phyloP scores from a whole-genome alignment of 2,888 invertebrate genomes.

The Drosophila setosimentum region DNA sequence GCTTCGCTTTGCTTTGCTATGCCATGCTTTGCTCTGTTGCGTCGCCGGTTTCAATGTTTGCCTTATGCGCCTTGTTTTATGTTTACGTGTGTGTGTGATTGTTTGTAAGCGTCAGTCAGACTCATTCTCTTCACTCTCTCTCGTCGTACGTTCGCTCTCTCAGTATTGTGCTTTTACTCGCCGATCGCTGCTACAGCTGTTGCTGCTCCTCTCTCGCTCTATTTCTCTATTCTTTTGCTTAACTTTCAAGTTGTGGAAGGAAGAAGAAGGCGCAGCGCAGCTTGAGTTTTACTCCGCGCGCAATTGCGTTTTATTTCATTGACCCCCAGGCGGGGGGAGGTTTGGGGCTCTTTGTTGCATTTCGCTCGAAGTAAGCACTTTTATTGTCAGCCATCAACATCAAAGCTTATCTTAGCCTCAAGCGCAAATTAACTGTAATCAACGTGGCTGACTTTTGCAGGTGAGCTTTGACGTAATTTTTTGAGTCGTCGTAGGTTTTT shows the following conservation, averaged over 20 bases:
- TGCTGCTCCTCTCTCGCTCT: conserved; percentile 16
- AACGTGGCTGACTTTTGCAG: conserved; percentile 21
- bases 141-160: conserved; percentile 11
- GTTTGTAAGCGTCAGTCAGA: conserved; percentile 40
- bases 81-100: conserved; percentile 16
- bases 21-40: conserved; percentile 28
- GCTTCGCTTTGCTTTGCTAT: conserved; percentile 29
- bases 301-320: conserved; percentile 72
- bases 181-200: conserved; percentile 16
- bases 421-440: conserved; percentile 29
- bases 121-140: conserved; percentile 15
- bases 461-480: conserved; percentile 29
- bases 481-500: not conserved
- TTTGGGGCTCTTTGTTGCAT: conserved; percentile 22
- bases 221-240: conserved; percentile 4
- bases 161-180: not conserved
- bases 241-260: conserved; percentile 12
- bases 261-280: not conserved
- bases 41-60: conserved; percentile 50
- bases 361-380: conserved; percentile 30
- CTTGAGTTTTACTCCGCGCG: conserved; percentile 15
- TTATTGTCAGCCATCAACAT: conserved; percentile 7
- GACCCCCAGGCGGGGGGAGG: conserved; percentile 33
- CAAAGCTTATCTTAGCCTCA: conserved; percentile 32
- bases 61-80: conserved; percentile 27